Conservation (phyloP, 2,797 vertebrate species). For the Austrolebias charrua region DNA sequence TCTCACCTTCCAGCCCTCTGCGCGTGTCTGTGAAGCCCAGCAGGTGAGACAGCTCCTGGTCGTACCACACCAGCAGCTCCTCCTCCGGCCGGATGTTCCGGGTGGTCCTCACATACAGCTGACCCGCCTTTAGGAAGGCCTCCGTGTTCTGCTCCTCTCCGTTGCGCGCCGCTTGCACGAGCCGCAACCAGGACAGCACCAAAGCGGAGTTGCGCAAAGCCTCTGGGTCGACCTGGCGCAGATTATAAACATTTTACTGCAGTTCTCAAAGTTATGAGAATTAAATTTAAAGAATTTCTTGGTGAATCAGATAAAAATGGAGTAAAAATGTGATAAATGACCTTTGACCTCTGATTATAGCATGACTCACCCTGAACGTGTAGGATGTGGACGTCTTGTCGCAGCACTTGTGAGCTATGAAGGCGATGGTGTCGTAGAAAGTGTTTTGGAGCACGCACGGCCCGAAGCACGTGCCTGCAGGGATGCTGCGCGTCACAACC, state of each 20-base stretch:
- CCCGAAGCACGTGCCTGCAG: conserved; percentile 83
- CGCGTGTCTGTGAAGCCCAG: conserved; percentile 84
- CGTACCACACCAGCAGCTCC: conserved; percentile 90
- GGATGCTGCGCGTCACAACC: conserved; percentile 86
- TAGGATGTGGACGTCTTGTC: conserved; percentile 83
- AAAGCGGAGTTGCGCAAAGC: conserved; percentile 81
- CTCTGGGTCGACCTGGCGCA: conserved; percentile 83
- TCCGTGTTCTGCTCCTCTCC: conserved; percentile 86
- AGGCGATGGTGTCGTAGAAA: conserved; percentile 87
- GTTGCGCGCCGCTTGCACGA: conserved; percentile 84
- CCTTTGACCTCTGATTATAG: background rate
- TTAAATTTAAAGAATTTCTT: background rate
- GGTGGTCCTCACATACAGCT: conserved; percentile 82
- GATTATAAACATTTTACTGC: background rate
- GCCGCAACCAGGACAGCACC: conserved; percentile 84
- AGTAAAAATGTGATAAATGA: no score
- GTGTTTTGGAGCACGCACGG: conserved; percentile 86
- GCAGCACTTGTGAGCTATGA: conserved; percentile 88
- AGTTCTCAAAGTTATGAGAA: background rate
- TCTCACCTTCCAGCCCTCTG: conserved; percentile 76
- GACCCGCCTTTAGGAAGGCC: conserved; percentile 83
- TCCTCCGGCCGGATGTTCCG: conserved; percentile 83
- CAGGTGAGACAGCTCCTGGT: conserved; percentile 85
- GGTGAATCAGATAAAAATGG: background rate
- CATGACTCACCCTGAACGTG: conserved; percentile 82